Conservation (phyloP, 2,888 invertebrate species). For the Pammene fasciana region DNA sequence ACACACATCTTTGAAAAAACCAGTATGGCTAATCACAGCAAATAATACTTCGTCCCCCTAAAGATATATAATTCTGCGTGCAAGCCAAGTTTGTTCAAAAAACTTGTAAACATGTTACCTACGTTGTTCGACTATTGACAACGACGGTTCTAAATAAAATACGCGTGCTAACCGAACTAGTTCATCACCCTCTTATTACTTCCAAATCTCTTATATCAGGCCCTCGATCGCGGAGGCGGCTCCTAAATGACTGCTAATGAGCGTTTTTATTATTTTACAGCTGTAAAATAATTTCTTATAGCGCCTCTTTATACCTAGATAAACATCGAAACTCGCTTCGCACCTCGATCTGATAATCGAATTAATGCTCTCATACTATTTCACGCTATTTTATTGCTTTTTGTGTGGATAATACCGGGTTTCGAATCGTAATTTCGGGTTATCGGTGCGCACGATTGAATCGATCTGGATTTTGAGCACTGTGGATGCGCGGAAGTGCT, state of each 20-base stretch:
- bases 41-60: too few species aligned
- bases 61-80: too few species aligned
- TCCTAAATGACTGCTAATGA: slow-evolving; percentile 81
- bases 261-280: slow-evolving; percentile 82
- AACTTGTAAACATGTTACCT: not conserved
- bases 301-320: slow-evolving; percentile 82
- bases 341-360: slow-evolving; percentile 83
- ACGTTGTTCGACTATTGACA: not conserved
- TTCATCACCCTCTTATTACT: slow-evolving; percentile 64
- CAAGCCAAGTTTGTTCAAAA: not conserved
- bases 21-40: too few species aligned
- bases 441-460: slow-evolving; percentile 78
- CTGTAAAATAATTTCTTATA: slow-evolving; percentile 82
- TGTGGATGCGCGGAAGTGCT: slow-evolving; percentile 49
- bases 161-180: slow-evolving; percentile 24
- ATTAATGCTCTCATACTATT: slow-evolving; percentile 81
- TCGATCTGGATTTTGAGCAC: slow-evolving; percentile 65
- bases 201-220: slow-evolving; percentile 73
- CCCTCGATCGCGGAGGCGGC: slow-evolving; percentile 77
- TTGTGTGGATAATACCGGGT: slow-evolving; percentile 75
- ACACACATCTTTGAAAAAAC: too few species aligned
- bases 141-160: slow-evolving; percentile 7
- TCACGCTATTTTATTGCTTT: slow-evolving; percentile 81
- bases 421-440: slow-evolving; percentile 77
- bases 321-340: slow-evolving; percentile 83